These are phyloP conservation scores for Heliconius hortense DNA, from an alignment of 2,888 invertebrate species.

Conservation along the genomic window DNA sequence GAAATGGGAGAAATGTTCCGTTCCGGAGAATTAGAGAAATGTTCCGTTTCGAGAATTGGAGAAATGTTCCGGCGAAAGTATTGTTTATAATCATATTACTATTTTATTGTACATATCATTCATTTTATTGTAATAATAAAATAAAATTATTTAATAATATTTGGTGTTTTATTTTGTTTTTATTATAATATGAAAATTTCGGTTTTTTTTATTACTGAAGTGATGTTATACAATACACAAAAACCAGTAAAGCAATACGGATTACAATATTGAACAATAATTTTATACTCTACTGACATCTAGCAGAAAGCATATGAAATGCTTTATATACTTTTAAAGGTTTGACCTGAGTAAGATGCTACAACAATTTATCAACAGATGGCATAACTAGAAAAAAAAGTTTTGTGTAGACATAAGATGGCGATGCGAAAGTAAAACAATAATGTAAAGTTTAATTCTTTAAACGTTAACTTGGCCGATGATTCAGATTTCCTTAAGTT, in stretches of 20 bases:
- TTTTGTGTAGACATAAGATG: background rate
- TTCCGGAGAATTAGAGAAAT: no score
- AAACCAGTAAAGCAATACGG: no score
- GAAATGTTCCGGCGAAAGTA: conserved; percentile 14
- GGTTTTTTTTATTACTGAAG: no score
- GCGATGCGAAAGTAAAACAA: background rate
- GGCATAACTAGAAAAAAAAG: background rate
- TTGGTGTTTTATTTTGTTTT: conserved; percentile 21
- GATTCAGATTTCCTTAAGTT: no score
- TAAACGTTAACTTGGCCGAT: no score
- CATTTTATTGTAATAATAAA: conserved; percentile 38
- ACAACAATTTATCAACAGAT: background rate
- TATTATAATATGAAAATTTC: background rate
- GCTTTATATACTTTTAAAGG: no score
- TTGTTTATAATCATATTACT: conserved; percentile 34
- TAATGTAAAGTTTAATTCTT: no score
- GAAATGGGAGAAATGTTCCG: no score
- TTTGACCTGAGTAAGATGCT: background rate
- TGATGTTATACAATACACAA: no score
- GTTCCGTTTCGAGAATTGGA: no score
- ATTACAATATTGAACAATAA: background rate
- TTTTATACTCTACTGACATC: background rate
- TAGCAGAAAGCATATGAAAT: background rate
- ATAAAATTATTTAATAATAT: conserved; percentile 40
- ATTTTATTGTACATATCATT: conserved; percentile 45